Conservation (phyloP, 1,140 invertebrate species). For the Dendrolimus punctatus region DNA sequence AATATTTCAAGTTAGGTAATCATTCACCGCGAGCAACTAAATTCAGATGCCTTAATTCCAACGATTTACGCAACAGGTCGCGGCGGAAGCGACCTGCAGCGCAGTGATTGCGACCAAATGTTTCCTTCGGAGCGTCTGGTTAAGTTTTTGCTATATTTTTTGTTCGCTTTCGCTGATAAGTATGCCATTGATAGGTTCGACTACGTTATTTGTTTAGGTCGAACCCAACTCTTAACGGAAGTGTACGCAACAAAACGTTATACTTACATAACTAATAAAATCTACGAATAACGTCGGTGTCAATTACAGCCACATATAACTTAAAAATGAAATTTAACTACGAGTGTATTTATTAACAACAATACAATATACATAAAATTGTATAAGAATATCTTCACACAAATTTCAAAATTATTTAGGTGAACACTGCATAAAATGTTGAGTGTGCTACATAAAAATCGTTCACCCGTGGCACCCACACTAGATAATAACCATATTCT, state of each 20-base stretch:
- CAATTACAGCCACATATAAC: too few species aligned
- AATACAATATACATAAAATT: too few species aligned
- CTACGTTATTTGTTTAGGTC: conserved; percentile 56
- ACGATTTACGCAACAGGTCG: conserved; percentile 69
- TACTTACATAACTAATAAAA: neutral
- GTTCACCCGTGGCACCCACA: too few species aligned
- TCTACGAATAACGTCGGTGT: too few species aligned
- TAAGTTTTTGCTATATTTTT: conserved; percentile 62
- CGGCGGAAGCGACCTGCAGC: conserved; percentile 67
- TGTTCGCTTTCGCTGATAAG: conserved; percentile 55
- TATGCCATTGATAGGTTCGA: conserved; percentile 65
- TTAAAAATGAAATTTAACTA: too few species aligned
- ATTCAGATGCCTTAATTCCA: conserved; percentile 7
- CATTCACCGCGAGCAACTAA: neutral
- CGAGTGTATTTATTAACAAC: too few species aligned
- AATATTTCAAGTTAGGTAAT: too few species aligned
- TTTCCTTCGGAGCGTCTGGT: conserved; percentile 57
- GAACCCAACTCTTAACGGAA: conserved; percentile 50
- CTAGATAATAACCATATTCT: too few species aligned
- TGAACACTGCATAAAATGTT: too few species aligned
- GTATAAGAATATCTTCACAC: too few species aligned
- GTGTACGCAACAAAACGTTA: conserved; percentile 25
- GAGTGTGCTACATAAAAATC: too few species aligned
- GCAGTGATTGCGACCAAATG: conserved; percentile 67
- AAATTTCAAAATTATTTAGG: too few species aligned